Percentiles rank a stretch among this genome's conserved stretches.
Conservation (phyloP, 2,113 vertebrate species). For the Macrotus californicus region DNA sequence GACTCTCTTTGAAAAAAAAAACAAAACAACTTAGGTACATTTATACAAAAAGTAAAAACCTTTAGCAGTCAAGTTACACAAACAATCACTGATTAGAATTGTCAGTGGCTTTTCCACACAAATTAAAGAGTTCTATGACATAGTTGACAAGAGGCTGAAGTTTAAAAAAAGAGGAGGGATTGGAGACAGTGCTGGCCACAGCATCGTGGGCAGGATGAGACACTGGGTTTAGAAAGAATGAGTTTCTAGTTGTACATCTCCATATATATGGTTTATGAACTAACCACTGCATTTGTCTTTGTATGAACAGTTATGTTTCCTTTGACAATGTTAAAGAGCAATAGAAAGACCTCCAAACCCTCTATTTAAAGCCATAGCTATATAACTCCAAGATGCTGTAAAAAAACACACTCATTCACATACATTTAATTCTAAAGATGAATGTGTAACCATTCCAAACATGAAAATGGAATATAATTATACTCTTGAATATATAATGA, state of each 20-base stretch:
- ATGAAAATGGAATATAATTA: slow-evolving; percentile 19
- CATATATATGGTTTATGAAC: neutral
- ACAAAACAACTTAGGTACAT: neutral
- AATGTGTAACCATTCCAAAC: slow-evolving; percentile 26
- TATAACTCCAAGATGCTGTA: neutral
- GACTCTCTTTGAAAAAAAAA: neutral
- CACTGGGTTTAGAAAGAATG: neutral
- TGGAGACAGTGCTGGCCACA: neutral
- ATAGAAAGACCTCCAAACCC: neutral
- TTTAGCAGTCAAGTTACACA: neutral
- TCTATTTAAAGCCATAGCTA: neutral
- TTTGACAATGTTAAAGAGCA: slow-evolving; percentile 5
- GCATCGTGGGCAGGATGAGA: neutral
- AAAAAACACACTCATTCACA: neutral
- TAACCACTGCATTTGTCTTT: neutral
- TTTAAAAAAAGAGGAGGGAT: neutral
- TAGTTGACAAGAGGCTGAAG: neutral
- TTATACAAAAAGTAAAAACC: neutral
- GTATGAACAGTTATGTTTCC: slow-evolving; percentile 2
- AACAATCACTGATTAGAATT: neutral
- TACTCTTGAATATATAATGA: slow-evolving; percentile 2
- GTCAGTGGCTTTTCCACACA: neutral
- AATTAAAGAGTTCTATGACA: neutral
- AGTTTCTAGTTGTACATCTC: neutral
- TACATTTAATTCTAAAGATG: slow-evolving; percentile 29